phyloP scores from a whole-genome alignment of 92 coral and sea anemone species.

The Porites rus region DNA sequence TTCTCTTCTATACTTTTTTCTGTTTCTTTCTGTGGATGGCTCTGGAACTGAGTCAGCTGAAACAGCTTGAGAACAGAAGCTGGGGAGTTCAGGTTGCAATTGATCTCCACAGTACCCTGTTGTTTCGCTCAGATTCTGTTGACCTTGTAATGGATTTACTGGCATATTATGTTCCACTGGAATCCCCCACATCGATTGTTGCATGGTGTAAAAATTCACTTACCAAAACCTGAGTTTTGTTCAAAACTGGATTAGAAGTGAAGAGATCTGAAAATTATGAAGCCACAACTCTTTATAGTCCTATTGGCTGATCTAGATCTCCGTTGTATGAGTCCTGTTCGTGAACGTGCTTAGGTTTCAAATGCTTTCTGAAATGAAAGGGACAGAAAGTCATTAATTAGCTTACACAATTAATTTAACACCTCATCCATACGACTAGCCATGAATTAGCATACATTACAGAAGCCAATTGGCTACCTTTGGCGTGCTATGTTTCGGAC shows the following conservation, averaged over 20 bases:
- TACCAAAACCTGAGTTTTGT: too few relatives aligned
- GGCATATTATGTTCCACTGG: constrained; percentile 15
- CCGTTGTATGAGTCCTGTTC: not conserved
- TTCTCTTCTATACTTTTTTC: not conserved
- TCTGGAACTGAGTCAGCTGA: not conserved
- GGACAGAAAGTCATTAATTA: constrained; percentile 9
- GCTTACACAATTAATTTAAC: constrained; percentile 22
- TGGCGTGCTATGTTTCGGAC: not conserved
- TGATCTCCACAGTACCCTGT: constrained; percentile 6
- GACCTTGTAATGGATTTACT: not conserved
- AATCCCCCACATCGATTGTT: not conserved
- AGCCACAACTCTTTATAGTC: constrained; percentile 13
- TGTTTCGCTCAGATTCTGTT: not conserved
- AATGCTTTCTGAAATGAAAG: not conserved
- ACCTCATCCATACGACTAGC: not conserved
- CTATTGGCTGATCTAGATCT: not conserved
- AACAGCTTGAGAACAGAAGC: not conserved
- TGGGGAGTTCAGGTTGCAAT: not conserved
- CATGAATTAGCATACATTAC: constrained; percentile 13
- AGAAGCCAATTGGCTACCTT: not conserved
- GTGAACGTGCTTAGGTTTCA: not conserved
- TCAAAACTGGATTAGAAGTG: not conserved
- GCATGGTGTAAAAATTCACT: not conserved
- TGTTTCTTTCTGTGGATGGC: not conserved
- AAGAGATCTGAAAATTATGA: not conserved